Base-by-base conservation (phyloP, 2,113 vertebrate species). In the Pteropus alecto region DNA sequence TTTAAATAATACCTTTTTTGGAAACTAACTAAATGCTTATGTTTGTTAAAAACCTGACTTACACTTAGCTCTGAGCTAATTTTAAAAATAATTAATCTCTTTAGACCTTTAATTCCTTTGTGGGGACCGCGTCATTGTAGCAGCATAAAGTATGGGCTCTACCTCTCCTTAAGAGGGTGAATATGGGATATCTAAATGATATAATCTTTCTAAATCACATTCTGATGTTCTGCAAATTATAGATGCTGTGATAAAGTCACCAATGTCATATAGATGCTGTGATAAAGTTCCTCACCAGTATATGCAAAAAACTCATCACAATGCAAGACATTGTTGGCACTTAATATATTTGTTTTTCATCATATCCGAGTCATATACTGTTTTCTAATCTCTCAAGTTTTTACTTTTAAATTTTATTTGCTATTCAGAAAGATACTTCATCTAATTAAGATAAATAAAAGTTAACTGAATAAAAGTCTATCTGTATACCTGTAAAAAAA, bases 71-170 rank as follows among this genome's bases (percentile, higher is more conserved):
- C 77, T 87, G 28, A 87, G 12, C 38, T 90, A 93, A 97, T 81
- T 81, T 97, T 88, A 93, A 95, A 93, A 93, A 94, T 95, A 54
- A 97, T 96, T 90, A 77, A 51, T 87, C 91, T 90, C 71, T 82
- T 71, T 94, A 90, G 68, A 70, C 21, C 15, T 88, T 74, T 41
- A 79, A 94, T 94, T 63, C 54, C 43, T 96, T 90, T 88, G 58
- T 71, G 65, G 93, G 41, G 11, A 58, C 7, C 82, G 12, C 24
- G 26, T 89, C 87, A 87, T 1, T 84, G 11, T 46, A 86, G 33
- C 7, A 91, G 21, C 38, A 21, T 56, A 94, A 94, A 67, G 15
- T 65, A 43, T 67, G 46, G 68, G 51, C 38, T 86, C 35, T 43
- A n/a, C n/a, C 41, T 86, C 35, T 93, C 94, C 43, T 54, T 93